Base-by-base conservation (phyloP, 2,113 vertebrate genomes). In the Gymnobelideus leadbeateri region DNA sequence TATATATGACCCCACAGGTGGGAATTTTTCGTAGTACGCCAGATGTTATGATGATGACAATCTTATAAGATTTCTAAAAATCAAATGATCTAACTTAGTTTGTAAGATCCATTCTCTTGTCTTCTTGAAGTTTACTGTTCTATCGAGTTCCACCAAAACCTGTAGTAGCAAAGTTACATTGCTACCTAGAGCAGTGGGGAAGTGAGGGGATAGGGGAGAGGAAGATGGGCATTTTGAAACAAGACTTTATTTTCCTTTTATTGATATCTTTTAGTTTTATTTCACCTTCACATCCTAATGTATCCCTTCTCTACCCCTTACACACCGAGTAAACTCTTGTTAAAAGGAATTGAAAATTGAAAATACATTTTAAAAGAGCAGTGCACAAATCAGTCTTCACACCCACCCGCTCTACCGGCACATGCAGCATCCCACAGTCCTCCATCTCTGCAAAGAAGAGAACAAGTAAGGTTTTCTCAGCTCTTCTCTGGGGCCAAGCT, bases 81-180 rank as follows among this genome's bases (percentile, higher is more conserved):
- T 90, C 28, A 68, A 54, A 90, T 96, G 43, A 5, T 94, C 57
- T 94, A 51, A 94, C 16, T 77, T 47, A 46, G 50, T 37, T 51
- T 28, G 10, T 28, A 43, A 26, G 31, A 53, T 46, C 57, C 31
- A 77, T 9, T 7, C 51, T 91, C 31, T n/a, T 89, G 52, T 31
- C 91, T 57, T 49, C 50, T 14, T 51, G 3, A 26, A 10, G 26
- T 54, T 89, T 77, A 77, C 14, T 77, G 5, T 77, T 77, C 31
- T 37, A 4, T 68, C 37, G 26, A n/a, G 68, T 77, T 77, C 21
- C 37, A n/a, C 37, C 37, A 77, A 4, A 77, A 21, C 37, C 19
- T 14, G 68, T n/a, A 37, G 57, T 37, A 16, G 57, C 31, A 21
- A n/a, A 77, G 68, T 77, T 77, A 51, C 4, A n/a, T n/a, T 77